These are phyloP conservation scores for Microcaecilia unicolor DNA, from an alignment of 2,797 vertebrate species.

Conservation along the genomic window DNA sequence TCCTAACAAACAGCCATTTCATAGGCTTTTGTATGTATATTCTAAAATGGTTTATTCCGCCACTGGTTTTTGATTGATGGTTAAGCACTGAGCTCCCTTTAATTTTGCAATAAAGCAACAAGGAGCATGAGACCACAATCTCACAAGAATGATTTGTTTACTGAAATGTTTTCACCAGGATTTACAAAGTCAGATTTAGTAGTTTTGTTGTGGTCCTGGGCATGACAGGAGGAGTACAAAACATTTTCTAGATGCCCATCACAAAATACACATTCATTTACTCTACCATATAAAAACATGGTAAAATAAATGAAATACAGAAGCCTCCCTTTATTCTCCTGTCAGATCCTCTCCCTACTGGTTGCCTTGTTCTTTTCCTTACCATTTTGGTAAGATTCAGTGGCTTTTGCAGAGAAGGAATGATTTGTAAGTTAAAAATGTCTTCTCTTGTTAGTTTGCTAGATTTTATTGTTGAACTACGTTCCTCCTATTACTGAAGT, in stretches of 20 bases:
- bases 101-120: slow-evolving; percentile 66
- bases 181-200: slow-evolving; percentile 41
- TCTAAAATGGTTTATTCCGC: slow-evolving; percentile 47
- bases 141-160: slow-evolving; percentile 56
- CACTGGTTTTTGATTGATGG: slow-evolving; percentile 56
- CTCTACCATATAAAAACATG: slow-evolving; percentile 11
- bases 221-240: slow-evolving; percentile 31
- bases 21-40: slow-evolving; percentile 32
- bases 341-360: no score
- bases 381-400: no score
- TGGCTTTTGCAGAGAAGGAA: no score
- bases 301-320: no score
- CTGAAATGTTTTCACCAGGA: slow-evolving; percentile 40
- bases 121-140: slow-evolving; percentile 48
- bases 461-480: no score
- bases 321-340: no score
- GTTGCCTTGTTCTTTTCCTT: no score
- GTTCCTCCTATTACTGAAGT: no score
- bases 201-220: slow-evolving; percentile 44
- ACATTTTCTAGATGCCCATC: slow-evolving; percentile 29
- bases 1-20: slow-evolving; percentile 39
- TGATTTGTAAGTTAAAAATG: no score
- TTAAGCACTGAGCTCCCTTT: slow-evolving; percentile 43
- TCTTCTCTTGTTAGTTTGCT: no score
- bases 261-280: slow-evolving; percentile 34